Evolutionary conservation across 1,140 invertebrate genomes (phyloP).

Genomic region (Drosophila carrolli): DNA sequence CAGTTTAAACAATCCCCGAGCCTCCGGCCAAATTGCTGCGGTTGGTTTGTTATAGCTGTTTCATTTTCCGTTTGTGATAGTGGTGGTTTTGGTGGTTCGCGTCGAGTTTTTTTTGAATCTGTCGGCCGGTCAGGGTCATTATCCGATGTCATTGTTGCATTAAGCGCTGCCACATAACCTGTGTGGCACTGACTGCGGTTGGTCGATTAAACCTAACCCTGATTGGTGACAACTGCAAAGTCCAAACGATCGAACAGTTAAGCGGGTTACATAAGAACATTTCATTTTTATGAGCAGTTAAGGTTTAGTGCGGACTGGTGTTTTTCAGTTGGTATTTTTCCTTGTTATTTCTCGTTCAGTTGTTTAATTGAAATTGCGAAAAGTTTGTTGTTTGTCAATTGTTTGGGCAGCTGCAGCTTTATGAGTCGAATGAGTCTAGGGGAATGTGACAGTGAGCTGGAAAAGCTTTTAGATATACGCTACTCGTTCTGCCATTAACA

Average conservation of each 20-base stretch:
- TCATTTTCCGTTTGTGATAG: constrained; percentile 27
- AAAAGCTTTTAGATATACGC: constrained; percentile 56
- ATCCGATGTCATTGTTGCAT: constrained; percentile 40
- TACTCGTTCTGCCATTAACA: constrained; percentile 24
- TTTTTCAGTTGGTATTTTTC: constrained; percentile 1
- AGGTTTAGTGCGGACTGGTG: constrained; percentile 1
- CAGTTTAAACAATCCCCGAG: constrained; percentile 27
- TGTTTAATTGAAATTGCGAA: constrained; percentile 39
- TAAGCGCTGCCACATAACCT: constrained; percentile 3
- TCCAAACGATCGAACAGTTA: constrained; percentile 10
- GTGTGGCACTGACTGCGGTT: constrained; percentile 14
- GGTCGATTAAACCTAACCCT: constrained; percentile 16
- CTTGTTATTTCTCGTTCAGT: background rate
- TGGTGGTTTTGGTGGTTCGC: constrained; percentile 31
- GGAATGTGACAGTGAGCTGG: constrained; percentile 26
- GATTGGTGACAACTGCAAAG: constrained; percentile 48
- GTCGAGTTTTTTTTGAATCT: background rate
- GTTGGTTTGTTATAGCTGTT: constrained; percentile 35
- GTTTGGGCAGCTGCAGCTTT: constrained; percentile 12
- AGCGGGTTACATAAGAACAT: constrained; percentile 21
- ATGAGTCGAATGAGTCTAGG: constrained; percentile 4
- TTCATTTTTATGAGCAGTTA: constrained; percentile 3
- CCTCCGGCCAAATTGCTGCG: constrained; percentile 42
- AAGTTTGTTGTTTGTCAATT: constrained; percentile 29
- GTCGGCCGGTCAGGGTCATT: constrained; percentile 32